A percentile compares a stretch with the other conserved stretches of the same genome.
These are phyloP conservation scores for Chymomyza amoena DNA, from an alignment of 2,888 invertebrate genomes.

Conservation along the genomic window DNA sequence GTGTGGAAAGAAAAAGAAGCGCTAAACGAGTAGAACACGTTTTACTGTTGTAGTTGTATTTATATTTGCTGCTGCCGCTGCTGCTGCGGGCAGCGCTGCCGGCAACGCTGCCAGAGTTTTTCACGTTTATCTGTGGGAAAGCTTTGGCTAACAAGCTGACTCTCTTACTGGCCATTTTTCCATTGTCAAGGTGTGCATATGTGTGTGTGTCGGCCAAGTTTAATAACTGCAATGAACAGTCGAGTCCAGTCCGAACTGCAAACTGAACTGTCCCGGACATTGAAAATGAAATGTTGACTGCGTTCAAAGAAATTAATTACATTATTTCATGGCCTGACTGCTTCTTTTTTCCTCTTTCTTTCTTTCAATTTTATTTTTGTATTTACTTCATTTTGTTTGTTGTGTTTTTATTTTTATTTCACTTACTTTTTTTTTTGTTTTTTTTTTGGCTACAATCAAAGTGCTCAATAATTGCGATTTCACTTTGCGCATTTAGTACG, in stretches of 20 bases:
- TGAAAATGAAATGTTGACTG: constrained; percentile 60
- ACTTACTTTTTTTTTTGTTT: constrained; percentile 1
- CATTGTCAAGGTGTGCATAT: background rate
- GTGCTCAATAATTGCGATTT: constrained; percentile 53
- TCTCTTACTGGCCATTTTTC: constrained; percentile 10
- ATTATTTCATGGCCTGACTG: constrained; percentile 37
- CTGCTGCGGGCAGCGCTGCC: constrained; percentile 8
- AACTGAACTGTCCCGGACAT: constrained; percentile 57
- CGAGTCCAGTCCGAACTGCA: no score
- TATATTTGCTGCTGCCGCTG: background rate
- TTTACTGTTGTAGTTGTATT: constrained; percentile 56
- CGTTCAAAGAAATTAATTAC: constrained; percentile 57
- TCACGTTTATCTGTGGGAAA: constrained; percentile 52
- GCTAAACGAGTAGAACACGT: constrained; percentile 66
- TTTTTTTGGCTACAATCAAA: constrained; percentile 14
- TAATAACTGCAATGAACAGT: background rate
- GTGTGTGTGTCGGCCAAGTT: background rate
- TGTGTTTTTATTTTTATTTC: constrained; percentile 1
- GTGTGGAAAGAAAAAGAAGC: constrained; percentile 10
- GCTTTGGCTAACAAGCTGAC: constrained; percentile 45
- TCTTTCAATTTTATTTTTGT: constrained; percentile 3
- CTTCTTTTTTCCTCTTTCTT: constrained; percentile 16
- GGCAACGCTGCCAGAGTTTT: constrained; percentile 35
- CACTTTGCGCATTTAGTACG: background rate
- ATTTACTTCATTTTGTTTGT: background rate